Base-by-base conservation (phyloP, 2,797 vertebrate genomes). In the Chloroceryle inda region DNA sequence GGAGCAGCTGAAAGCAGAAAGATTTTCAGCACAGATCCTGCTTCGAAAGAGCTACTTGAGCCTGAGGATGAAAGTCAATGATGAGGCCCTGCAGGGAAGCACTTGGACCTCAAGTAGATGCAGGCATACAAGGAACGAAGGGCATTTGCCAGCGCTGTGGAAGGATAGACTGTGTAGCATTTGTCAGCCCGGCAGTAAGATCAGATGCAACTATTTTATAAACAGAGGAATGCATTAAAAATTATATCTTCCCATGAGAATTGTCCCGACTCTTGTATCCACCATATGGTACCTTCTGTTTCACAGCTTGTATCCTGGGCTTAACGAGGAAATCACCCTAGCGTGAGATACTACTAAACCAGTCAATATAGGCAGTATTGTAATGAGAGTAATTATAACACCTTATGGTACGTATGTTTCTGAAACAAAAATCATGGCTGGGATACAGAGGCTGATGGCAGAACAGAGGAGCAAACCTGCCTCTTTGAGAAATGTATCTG, bases 381-480 rank as follows among this genome's bases (percentile, higher is more conserved):
- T 78, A 92, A 94, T 78, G 82, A 93, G 24, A 63, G 31, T 72
- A 94, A 96, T 95, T 95, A 88, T 88, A 97, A 85, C 45, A 67
- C 78, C 62, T 95, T 93, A 69, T 86, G 61, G 37, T 58, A 40
- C 4, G 0, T 27, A 55, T 20, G n/a, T 73, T 94, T 95, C 84
- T 64, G 4, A 1, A 90, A 82, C 16, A 80, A 84, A 95, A 72
- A 15, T 26, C 33, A 23, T 38, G 52, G 38, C 22, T 68, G 73
- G 91, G 53, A 62, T 31, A 53, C 1, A 2, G 31, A 79, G 16
- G 40, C 72, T 83, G 11, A 40, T 80, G n/a, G 33, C 5, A 0
- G 56, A 91, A 72, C 37, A 83, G n/a, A 78, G 47, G 58, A 69
- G n/a, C 40, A 59, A 61, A 50, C 16, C 26, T 56, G 26, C 45